Conservation (phyloP, 2,113 vertebrate species). For the Archilochus colubris region DNA sequence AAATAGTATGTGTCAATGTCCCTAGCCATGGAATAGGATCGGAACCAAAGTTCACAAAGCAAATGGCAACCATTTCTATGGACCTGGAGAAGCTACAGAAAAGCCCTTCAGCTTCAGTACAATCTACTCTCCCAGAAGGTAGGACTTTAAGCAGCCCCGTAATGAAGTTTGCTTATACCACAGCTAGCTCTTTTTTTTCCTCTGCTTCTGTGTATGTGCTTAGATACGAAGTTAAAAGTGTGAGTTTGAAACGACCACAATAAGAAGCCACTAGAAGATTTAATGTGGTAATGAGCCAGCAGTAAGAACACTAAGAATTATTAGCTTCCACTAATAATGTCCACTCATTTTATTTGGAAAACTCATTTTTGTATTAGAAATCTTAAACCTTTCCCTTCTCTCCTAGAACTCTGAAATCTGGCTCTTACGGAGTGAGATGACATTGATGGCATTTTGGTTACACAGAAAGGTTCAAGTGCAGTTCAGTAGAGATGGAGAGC, state of each 20-base stretch:
- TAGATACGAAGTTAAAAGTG: background rate
- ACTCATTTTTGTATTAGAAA: background rate
- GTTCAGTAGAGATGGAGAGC: background rate
- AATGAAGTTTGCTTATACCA: background rate
- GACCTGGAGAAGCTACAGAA: background rate
- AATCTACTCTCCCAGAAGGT: background rate
- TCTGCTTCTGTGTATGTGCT: background rate
- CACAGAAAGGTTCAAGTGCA: background rate
- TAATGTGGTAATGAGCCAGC: background rate
- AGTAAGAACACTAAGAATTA: background rate
- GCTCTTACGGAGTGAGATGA: background rate
- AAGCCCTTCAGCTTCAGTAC: accelerated
- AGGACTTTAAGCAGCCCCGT: background rate
- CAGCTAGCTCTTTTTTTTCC: background rate
- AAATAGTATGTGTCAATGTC: background rate
- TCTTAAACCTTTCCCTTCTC: background rate
- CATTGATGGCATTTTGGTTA: background rate
- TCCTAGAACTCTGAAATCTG: background rate
- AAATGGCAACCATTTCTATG: background rate
- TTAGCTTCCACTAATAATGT: background rate
- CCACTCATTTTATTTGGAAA: background rate
- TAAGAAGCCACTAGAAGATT: background rate
- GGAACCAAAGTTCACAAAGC: background rate
- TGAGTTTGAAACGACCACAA: background rate
- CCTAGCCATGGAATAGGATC: background rate